These are phyloP conservation scores for Nomada ferruginata DNA, from an alignment of 2,888 invertebrate genomes.

Conservation along the genomic window DNA sequence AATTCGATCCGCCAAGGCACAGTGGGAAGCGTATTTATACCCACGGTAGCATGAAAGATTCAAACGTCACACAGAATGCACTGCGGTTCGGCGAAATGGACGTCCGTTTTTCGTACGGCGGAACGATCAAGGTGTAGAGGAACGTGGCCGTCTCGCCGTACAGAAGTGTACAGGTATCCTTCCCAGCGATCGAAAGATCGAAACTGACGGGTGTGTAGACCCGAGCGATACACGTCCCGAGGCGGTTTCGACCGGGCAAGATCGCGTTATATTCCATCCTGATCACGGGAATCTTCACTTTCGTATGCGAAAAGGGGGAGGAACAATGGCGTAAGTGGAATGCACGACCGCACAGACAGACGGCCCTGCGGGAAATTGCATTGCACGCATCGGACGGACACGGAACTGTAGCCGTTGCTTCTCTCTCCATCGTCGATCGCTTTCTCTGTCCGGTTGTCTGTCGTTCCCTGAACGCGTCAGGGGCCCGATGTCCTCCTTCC, in stretches of 20 bases:
- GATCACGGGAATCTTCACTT: slow-evolving; percentile 72
- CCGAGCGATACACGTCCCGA: slow-evolving; percentile 41
- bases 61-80: slow-evolving; percentile 38
- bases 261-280: slow-evolving; percentile 67
- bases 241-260: slow-evolving; percentile 63
- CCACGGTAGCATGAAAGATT: slow-evolving; percentile 51
- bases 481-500: slow-evolving; percentile 73
- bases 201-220: slow-evolving; percentile 42
- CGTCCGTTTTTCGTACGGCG: slow-evolving; percentile 26
- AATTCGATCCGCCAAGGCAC: slow-evolving; percentile 33
- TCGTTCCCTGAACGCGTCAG: slow-evolving; percentile 56
- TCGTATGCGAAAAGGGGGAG: slow-evolving; percentile 75
- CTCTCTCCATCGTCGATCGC: slow-evolving; percentile 27
- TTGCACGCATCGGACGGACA: slow-evolving; percentile 71
- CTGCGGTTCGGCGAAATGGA: slow-evolving; percentile 19
- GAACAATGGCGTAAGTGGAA: slow-evolving; percentile 72
- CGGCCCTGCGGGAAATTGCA: slow-evolving; percentile 73
- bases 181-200: slow-evolving; percentile 48
- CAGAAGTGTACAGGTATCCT: slow-evolving; percentile 35
- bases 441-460: slow-evolving; percentile 52
- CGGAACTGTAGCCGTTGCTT: slow-evolving; percentile 63
- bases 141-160: background rate
- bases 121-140: slow-evolving; percentile 22
- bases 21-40: slow-evolving; percentile 39
- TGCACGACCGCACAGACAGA: slow-evolving; percentile 72